phyloP scores from a whole-genome alignment of 1,140 invertebrate genomes.

The Musca domestica region DNA sequence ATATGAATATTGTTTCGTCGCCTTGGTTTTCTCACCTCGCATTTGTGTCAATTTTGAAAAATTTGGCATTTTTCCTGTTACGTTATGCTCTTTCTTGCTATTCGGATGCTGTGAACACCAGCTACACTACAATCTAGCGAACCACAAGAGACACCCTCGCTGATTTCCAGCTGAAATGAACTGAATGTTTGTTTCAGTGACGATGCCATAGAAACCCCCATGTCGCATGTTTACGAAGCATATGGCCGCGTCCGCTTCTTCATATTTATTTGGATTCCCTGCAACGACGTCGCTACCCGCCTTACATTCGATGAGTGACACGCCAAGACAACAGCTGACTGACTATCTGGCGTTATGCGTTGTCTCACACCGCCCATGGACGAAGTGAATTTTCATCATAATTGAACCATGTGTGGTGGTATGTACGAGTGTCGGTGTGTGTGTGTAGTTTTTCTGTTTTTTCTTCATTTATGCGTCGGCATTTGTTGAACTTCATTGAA shows the following conservation, averaged over 20 bases:
- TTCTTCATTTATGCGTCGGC: neutral
- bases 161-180: slow-evolving; percentile 7
- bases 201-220: slow-evolving; percentile 20
- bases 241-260: too few relatives aligned
- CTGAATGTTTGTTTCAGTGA: slow-evolving; percentile 5
- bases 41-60: slow-evolving; percentile 13
- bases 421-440: neutral
- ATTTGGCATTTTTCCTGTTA: slow-evolving; percentile 16
- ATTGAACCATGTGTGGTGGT: slow-evolving; percentile 3
- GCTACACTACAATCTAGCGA: neutral
- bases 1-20: too few relatives aligned
- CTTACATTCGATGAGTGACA: too few relatives aligned
- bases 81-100: too few relatives aligned
- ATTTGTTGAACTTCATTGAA: neutral
- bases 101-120: too few relatives aligned
- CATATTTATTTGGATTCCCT: too few relatives aligned
- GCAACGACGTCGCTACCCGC: too few relatives aligned
- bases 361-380: too few relatives aligned
- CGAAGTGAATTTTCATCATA: neutral
- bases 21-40: neutral
- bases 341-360: too few relatives aligned
- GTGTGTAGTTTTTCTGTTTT: neutral
- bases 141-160: slow-evolving; percentile 2
- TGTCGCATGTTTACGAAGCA: slow-evolving; percentile 1
- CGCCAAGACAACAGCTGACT: slow-evolving; percentile 13